Conservation (phyloP, 2,113 vertebrate genomes). For the Morphnarchus princeps region DNA sequence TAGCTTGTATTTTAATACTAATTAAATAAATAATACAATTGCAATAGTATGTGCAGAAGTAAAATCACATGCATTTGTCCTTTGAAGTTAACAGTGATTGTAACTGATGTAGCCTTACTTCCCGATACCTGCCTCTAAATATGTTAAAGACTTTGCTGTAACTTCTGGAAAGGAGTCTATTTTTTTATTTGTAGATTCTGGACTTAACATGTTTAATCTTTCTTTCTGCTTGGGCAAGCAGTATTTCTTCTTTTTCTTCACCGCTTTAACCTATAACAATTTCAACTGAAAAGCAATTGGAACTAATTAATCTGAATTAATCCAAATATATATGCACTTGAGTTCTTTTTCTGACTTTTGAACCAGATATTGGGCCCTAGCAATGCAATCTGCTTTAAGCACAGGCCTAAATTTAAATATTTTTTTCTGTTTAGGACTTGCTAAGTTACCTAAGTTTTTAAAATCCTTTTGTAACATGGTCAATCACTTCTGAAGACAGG, state of each 20-base stretch:
- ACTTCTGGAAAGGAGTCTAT: neutral
- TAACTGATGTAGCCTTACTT: neutral
- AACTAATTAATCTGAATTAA: neutral
- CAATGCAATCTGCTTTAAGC: neutral
- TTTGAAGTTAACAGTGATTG: neutral
- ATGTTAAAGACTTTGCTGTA: neutral
- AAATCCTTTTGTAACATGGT: neutral
- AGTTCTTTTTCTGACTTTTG: neutral
- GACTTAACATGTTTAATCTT: neutral
- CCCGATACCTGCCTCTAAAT: neutral
- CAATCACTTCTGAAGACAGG: neutral
- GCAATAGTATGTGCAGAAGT: neutral
- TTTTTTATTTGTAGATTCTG: neutral
- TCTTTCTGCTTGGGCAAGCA: neutral
- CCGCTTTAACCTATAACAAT: neutral
- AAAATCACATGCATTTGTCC: neutral
- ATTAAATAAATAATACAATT: constrained; percentile 3
- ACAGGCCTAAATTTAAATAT: neutral
- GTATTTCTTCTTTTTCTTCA: neutral
- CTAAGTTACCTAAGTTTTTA: neutral
- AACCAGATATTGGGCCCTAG: neutral
- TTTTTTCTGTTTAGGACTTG: neutral
- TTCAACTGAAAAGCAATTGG: neutral
- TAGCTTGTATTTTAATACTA: constrained; percentile 8
- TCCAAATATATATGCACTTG: neutral